These are phyloP conservation scores for Erebia epiphron DNA, from an alignment of 2,888 invertebrate species.

Conservation along the genomic window DNA sequence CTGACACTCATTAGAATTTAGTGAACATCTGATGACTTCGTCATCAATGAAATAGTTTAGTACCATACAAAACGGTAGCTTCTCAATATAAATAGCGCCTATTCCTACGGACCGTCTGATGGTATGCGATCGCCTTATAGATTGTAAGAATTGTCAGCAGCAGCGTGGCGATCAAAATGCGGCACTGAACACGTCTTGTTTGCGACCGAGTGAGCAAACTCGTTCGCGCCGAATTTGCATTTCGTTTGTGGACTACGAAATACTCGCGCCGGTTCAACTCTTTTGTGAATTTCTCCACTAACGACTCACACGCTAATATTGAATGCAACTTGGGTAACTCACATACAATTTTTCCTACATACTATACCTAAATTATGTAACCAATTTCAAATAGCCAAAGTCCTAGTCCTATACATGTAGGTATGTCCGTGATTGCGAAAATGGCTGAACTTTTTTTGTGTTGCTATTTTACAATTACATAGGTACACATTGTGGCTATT, in stretches of 20 bases:
- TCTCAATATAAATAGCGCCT: no score
- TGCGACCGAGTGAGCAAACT: slow-evolving; percentile 55
- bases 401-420: no score
- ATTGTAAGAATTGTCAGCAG: slow-evolving; percentile 17
- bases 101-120: no score
- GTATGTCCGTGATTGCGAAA: no score
- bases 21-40: no score
- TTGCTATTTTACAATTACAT: no score
- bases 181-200: slow-evolving; percentile 51
- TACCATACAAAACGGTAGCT: no score
- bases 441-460: no score
- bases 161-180: slow-evolving; percentile 48
- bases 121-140: neutral
- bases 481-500: no score
- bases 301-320: slow-evolving; percentile 70
- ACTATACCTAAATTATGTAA: neutral
- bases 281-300: slow-evolving; percentile 73
- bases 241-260: slow-evolving; percentile 53
- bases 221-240: slow-evolving; percentile 49
- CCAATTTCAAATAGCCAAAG: no score
- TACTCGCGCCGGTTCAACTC: slow-evolving; percentile 55
- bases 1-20: no score
- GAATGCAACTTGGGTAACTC: slow-evolving; percentile 61
- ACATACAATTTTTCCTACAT: slow-evolving; percentile 41
- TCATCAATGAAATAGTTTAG: no score